Evolutionary conservation across 1,140 invertebrate genomes (phyloP).

Genomic region (Carposina sasakii): DNA sequence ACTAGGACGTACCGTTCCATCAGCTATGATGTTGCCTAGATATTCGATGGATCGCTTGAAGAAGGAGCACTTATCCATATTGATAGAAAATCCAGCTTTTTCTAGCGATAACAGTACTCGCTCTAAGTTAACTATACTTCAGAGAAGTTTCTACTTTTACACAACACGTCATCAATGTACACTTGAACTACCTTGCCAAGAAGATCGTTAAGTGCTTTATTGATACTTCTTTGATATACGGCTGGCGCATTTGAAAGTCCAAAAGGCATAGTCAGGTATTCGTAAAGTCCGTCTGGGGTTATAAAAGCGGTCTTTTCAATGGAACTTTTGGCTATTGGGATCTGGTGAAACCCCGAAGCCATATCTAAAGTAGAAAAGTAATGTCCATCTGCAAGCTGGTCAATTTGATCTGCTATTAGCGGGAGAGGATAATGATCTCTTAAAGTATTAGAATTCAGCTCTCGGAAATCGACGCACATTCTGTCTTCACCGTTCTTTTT

Average conservation of each 20-base stretch:
- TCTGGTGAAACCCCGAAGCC: constrained; percentile 59
- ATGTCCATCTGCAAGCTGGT: constrained; percentile 20
- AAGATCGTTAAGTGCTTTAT: constrained; percentile 4
- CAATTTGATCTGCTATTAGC: constrained; percentile 61
- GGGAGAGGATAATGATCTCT: constrained; percentile 60
- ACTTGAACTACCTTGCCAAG: constrained; percentile 14
- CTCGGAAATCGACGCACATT: constrained; percentile 49
- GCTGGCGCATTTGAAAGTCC: constrained; percentile 30
- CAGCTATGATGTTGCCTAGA: neutral
- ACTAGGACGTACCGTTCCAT: constrained; percentile 2
- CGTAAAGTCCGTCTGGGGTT: constrained; percentile 39
- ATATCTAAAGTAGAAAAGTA: constrained; percentile 41
- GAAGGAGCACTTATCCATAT: constrained; percentile 11
- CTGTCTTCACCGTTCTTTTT: constrained; percentile 29
- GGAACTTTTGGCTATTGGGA: constrained; percentile 43
- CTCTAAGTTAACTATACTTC: constrained; percentile 9
- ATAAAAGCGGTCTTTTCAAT: constrained; percentile 58
- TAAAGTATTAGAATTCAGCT: constrained; percentile 57
- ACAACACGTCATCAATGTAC: constrained; percentile 30
- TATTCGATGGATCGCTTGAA: constrained; percentile 18
- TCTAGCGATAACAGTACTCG: constrained; percentile 7
- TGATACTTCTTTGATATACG: constrained; percentile 31
- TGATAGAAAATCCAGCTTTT: constrained; percentile 14
- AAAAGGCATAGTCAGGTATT: constrained; percentile 31
- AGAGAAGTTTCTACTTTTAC: constrained; percentile 18